Base-by-base conservation (phyloP, 2,113 vertebrate species). In the Stomatorhinus ivindoensis region DNA sequence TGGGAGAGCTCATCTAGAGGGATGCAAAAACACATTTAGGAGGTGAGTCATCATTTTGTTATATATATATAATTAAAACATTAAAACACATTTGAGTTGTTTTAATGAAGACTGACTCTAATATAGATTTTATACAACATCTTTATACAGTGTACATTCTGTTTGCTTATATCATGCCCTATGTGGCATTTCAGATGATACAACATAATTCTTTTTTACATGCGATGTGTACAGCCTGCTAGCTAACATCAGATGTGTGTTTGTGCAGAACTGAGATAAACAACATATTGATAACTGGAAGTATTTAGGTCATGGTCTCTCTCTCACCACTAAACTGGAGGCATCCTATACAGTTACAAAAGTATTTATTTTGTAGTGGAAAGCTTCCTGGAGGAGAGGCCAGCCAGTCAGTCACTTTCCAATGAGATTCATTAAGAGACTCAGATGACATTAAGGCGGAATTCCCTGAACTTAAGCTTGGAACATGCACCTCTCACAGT, bases 11-110 rank as follows among this genome's bases (percentile, higher is more conserved):
- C 94, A 27, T 82, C 80, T 83, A 83, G 31, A 80, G 65, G 94
- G 94, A 93, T 90, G 90, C 92, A 94, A 94, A 93, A 73, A 65
- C 9, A 73, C 65, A 73, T 31, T 93, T 94, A 93, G 92, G 93
- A 94, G 95, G 3, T 48, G 39, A 83, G 80, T n/a, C n/a, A n/a
- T n/a, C n/a, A n/a, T n/a, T n/a, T n/a, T n/a, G n/a, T n/a, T n/a
- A 69, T 69, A 31, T 73, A 31, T 39, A 44, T 83, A 24, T 42
- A 44, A n/a, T n/a, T n/a, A n/a, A n/a, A n/a, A n/a, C n/a, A n/a
- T n/a, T n/a, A n/a, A n/a, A n/a, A n/a, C n/a, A n/a, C n/a, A n/a
- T n/a, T n/a, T n/a, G n/a, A n/a, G n/a, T n/a, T n/a, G n/a, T n/a
- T n/a, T n/a, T n/a, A n/a, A n/a, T n/a, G n/a, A 69, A 27, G 65